Percentiles rank a stretch among this genome's conserved stretches.
Evolutionary conservation across 2,888 invertebrate genomes (phyloP).

Genomic region (Thymelicus acteon): DNA sequence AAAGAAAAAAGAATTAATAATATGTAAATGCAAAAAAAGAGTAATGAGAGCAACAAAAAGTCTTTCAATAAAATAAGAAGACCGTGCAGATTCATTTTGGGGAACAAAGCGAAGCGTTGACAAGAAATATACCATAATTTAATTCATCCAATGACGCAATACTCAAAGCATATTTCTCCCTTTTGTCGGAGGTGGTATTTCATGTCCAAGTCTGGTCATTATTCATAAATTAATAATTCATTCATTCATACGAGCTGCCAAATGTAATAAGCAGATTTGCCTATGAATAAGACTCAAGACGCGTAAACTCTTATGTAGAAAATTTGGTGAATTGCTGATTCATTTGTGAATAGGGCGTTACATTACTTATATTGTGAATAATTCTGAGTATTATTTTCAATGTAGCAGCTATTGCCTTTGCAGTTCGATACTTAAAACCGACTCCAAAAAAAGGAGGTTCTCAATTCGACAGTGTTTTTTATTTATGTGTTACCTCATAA

Average conservation of each 20-base stretch:
- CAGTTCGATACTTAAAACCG: neutral
- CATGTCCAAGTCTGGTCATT: constrained; percentile 17
- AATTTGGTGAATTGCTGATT: neutral
- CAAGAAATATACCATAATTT: neutral
- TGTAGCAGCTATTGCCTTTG: neutral
- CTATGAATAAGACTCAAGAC: constrained; percentile 10
- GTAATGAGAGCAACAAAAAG: too few relatives aligned
- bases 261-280: constrained; percentile 27
- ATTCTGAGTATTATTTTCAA: too few relatives aligned
- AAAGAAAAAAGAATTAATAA: too few relatives aligned
- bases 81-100: neutral
- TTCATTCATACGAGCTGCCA: constrained; percentile 19
- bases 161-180: constrained; percentile 9
- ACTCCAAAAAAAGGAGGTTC: too few relatives aligned
- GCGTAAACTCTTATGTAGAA: constrained; percentile 7
- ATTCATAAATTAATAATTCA: constrained; percentile 21
- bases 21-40: too few relatives aligned
- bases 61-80: neutral
- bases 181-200: constrained; percentile 12
- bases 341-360: neutral
- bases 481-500: too few relatives aligned
- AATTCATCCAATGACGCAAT: constrained; percentile 6
- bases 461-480: too few relatives aligned
- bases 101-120: too few relatives aligned
- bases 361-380: neutral